A percentile compares a stretch with the other conserved stretches of the same genome.
Evolutionary conservation across 2,113 vertebrate species (phyloP).

Genomic region (Pipa parva): DNA sequence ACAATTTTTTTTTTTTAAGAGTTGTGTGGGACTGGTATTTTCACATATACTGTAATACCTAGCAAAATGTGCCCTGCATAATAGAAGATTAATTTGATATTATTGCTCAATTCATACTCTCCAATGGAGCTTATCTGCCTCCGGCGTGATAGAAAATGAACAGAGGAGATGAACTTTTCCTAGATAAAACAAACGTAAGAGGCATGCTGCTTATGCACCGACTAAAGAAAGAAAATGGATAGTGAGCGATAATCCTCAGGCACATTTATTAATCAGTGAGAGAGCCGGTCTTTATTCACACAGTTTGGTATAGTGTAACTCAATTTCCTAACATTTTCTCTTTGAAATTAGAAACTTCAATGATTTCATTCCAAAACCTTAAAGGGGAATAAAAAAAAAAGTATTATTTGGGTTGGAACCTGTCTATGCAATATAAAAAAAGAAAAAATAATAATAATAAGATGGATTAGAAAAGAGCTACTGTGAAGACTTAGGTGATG

Average conservation of each 20-base stretch:
- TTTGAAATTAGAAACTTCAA: background rate
- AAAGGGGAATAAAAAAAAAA: too few species aligned
- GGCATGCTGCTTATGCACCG: conserved; percentile 2
- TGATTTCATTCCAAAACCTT: too few species aligned
- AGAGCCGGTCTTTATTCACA: background rate
- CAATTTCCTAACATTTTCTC: conserved; percentile 10
- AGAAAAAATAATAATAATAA: too few species aligned
- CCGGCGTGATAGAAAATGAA: conserved; percentile 10
- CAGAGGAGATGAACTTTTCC: conserved; percentile 22
- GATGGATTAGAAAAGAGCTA: too few species aligned
- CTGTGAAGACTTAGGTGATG: too few species aligned
- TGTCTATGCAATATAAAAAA: too few species aligned
- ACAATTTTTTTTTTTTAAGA: too few species aligned
- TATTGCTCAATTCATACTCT: conserved; percentile 25
- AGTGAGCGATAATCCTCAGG: conserved; percentile 20
- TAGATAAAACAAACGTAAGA: conserved; percentile 17
- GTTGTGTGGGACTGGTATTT: too few species aligned
- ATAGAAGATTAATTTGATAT: conserved; percentile 24
- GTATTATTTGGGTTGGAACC: too few species aligned
- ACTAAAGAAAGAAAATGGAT: conserved; percentile 20
- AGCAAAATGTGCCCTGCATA: conserved; percentile 6
- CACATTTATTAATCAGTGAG: conserved; percentile 20
- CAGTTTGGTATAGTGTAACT: background rate
- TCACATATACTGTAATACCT: conserved; percentile 4
- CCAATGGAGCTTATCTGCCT: conserved; percentile 9